Evolutionary conservation across 2,888 invertebrate genomes (phyloP).

Genomic region (Coelopa pilipes): DNA sequence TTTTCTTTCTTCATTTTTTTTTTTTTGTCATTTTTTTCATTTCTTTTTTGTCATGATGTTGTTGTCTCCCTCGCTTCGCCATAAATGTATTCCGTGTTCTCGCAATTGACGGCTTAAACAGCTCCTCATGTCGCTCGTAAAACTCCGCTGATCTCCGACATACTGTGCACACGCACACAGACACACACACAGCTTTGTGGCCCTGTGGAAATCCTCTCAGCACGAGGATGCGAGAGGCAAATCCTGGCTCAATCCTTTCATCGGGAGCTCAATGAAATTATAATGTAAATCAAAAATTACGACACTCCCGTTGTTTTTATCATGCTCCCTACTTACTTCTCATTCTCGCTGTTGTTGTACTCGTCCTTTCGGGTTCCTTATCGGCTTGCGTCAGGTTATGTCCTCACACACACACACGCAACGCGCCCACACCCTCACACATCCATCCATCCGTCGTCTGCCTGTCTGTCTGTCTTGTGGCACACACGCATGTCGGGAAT

Average conservation of each 20-base stretch:
- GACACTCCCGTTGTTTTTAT: neutral
- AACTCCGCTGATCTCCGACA: neutral
- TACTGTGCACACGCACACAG: too few species aligned
- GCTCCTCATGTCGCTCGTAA: neutral
- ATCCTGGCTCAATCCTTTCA: conserved; percentile 1
- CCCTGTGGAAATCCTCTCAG: too few species aligned
- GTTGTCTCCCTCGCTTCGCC: neutral
- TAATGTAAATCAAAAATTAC: conserved; percentile 12
- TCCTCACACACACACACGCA: neutral
- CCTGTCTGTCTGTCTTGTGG: too few species aligned
- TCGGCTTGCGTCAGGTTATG: neutral
- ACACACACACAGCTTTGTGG: too few species aligned
- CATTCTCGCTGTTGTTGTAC: neutral
- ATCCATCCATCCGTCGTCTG: too few species aligned
- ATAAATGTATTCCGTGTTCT: neutral
- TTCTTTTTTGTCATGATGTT: conserved; percentile 1
- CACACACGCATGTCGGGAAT: too few species aligned
- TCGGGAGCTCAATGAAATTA: conserved; percentile 10
- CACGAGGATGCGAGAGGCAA: too few species aligned
- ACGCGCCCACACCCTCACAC: neutral
- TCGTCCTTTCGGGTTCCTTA: neutral
- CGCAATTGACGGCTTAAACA: conserved; percentile 4
- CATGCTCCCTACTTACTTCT: neutral
- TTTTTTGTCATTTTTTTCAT: neutral
- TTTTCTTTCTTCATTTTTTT: neutral